Percentiles rank a stretch among this genome's conserved stretches.
These are phyloP conservation scores for Setophaga petechia DNA, from an alignment of 2,113 vertebrate genomes.

Conservation along the genomic window DNA sequence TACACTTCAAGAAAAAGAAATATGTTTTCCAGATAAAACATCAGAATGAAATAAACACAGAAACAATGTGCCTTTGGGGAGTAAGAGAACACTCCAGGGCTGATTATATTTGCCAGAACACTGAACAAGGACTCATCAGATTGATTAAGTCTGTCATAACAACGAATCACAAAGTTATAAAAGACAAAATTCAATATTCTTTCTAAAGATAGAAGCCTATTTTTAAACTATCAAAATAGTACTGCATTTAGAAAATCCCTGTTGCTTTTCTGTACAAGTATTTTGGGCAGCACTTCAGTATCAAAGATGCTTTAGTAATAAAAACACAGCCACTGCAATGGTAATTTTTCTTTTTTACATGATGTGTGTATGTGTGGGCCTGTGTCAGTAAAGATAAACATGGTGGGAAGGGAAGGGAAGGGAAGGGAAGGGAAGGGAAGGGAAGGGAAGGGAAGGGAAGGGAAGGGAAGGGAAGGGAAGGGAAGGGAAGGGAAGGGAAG, in stretches of 20 bases:
- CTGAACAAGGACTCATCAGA: constrained; percentile 25
- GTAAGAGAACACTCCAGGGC: neutral
- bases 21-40: constrained; percentile 11
- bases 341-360: neutral
- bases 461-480: too few relatives aligned
- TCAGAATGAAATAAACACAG: constrained; percentile 38
- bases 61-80: constrained; percentile 19
- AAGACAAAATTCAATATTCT: constrained; percentile 32
- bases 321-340: neutral
- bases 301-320: neutral
- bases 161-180: constrained; percentile 3
- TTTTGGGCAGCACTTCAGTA: neutral
- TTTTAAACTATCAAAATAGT: constrained; percentile 26
- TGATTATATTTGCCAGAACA: constrained; percentile 44
- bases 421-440: neutral
- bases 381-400: neutral
- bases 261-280: neutral
- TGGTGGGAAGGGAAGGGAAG: too few relatives aligned
- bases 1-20: neutral
- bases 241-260: neutral
- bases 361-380: neutral
- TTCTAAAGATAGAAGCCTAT: constrained; percentile 9
- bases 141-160: constrained; percentile 55
- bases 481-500: neutral
- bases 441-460: too few relatives aligned